Evolutionary conservation across 2,797 vertebrate species (phyloP).

Genomic region (Steatocranus sp.): DNA sequence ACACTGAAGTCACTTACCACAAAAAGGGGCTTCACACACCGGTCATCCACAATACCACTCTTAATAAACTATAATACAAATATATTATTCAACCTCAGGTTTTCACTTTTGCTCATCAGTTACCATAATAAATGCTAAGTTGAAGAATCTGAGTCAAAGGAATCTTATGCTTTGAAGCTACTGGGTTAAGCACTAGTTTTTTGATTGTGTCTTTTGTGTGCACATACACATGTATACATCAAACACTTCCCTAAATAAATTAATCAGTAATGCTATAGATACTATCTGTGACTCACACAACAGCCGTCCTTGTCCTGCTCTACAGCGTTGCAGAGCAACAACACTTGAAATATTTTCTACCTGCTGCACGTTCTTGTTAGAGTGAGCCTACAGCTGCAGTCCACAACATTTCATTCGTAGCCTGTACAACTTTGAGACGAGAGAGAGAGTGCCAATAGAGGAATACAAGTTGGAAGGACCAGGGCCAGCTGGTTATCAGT

Average conservation of each 20-base stretch:
- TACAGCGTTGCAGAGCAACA: rapidly evolving
- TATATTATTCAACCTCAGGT: not conserved
- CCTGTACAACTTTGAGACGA: not conserved
- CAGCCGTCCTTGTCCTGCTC: not conserved
- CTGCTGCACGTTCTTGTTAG: not conserved
- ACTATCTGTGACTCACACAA: not conserved
- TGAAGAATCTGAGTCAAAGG: not conserved
- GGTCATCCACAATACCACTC: not conserved
- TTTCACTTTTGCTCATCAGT: not conserved
- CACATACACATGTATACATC: no score
- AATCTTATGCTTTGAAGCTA: not conserved
- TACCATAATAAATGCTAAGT: not conserved
- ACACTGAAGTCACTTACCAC: not conserved
- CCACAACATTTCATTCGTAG: not conserved
- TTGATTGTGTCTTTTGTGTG: no score
- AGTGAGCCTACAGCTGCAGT: not conserved
- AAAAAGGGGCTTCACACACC: not conserved
- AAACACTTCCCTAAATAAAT: not conserved
- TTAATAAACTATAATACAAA: not conserved
- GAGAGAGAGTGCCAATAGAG: not conserved
- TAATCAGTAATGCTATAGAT: not conserved
- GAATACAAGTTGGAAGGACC: not conserved
- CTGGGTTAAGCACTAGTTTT: not conserved
- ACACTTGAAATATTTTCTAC: not conserved
- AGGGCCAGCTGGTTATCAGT: not conserved